Evolutionary conservation across 92 coral and sea anemone genomes (phyloP), one percentile per base, ranked within the genome.

Genomic region (Chrysogorgia sp.): DNA sequence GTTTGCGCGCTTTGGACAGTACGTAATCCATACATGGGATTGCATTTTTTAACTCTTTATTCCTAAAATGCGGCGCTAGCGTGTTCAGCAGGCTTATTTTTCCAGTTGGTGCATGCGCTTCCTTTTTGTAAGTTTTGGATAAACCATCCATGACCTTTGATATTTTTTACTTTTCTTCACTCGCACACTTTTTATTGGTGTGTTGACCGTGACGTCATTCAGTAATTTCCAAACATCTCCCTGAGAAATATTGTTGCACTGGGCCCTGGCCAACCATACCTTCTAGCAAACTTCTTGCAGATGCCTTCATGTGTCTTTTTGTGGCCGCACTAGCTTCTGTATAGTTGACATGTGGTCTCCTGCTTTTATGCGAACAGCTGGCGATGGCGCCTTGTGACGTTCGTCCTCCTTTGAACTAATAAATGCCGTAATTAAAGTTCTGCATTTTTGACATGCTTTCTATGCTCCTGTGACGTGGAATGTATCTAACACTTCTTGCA

Each of bases 11-110:
- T 70, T 34, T n/a, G 47, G 78, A 64, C 34, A 69, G 58, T 80
- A 67, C 79, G 23, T 80, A 40, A 22, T 59, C 40, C 21, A 56
- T 32, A 32, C 84, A 80, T 28, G 71, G 56, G 33, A 76, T 43
- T 6, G 64, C 64, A 12, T 15, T 58, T 34, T 78, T 84, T 31
- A 68, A 49, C 52, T 63, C 71, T 34, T 84, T 78, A 70, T 77
- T 84, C 31, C 37, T 63, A 20, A 67, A 57, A 19, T 84, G 83
- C 7, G 71, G 70, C 67, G 88, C 88, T 56, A 84, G 77, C 40
- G 53, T 67, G 58, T 80, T 84, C 5, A 84, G 64, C 31, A 58
- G 31, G 19, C 64, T 19, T 14, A 58, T 58, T 5, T 37, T 37
- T 37, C 43, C 43, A 5, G 43, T 37, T 58, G 64, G 23, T 17